These are phyloP conservation scores for Caenorhabditis angaria DNA, from an alignment of 2,888 invertebrate genomes.

Conservation along the genomic window DNA sequence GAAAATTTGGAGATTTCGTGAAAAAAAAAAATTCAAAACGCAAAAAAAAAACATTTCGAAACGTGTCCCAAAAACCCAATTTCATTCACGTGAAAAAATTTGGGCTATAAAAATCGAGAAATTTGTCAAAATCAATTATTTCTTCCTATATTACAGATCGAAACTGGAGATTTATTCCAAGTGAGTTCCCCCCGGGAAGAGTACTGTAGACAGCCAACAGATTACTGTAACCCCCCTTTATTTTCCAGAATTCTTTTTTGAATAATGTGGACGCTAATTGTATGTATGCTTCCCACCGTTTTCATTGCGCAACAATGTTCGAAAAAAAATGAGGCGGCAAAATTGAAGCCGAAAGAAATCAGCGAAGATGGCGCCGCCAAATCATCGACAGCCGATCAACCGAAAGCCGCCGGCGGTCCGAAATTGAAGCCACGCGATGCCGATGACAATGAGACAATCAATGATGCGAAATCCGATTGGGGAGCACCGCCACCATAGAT, in stretches of 20 bases:
- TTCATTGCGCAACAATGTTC: not conserved
- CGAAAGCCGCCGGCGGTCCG: constrained; percentile 8
- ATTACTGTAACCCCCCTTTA: not conserved
- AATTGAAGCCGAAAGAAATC: constrained; percentile 26
- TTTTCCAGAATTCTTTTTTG: not conserved
- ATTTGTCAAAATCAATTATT: not conserved
- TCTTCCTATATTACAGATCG: not conserved
- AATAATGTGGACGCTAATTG: constrained; percentile 1
- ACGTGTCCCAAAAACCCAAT: too few species aligned
- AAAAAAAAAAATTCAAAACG: too few species aligned
- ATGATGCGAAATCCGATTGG: constrained; percentile 40
- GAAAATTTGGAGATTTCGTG: too few species aligned
- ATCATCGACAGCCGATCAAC: not conserved
- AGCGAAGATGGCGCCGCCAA: not conserved
- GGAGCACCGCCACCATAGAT: constrained; percentile 12
- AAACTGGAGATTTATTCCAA: constrained; percentile 4
- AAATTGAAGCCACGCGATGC: constrained; percentile 19
- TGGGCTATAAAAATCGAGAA: too few species aligned
- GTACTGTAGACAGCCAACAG: not conserved
- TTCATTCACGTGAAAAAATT: too few species aligned
- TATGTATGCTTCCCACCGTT: not conserved
- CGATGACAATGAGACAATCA: constrained; percentile 41
- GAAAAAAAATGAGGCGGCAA: constrained; percentile 31
- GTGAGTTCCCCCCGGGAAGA: not conserved
- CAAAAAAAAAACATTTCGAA: too few species aligned